Evolutionary conservation across 2,888 invertebrate genomes (phyloP).

Genomic region (Acleris sparsana): DNA sequence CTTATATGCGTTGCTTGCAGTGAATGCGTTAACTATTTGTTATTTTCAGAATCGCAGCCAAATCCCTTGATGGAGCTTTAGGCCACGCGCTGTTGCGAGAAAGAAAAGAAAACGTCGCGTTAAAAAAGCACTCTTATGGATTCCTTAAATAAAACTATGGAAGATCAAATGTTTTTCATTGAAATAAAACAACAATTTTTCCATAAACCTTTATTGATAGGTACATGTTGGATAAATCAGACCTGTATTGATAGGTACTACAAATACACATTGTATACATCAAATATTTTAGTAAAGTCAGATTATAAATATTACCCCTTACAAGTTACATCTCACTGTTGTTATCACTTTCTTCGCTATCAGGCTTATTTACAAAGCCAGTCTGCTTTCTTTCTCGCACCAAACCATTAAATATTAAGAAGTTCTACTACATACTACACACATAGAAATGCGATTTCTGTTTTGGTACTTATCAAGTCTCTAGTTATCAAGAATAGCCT

Average conservation of each 20-base stretch:
- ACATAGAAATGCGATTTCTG: neutral
- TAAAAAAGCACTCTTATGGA: conserved; percentile 80
- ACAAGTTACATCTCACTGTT: conserved; percentile 27
- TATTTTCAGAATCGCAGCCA: conserved; percentile 79
- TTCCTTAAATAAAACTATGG: conserved; percentile 75
- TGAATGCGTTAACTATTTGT: conserved; percentile 9
- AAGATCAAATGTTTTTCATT: conserved; percentile 35
- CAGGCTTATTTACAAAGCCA: conserved; percentile 13
- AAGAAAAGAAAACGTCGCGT: conserved; percentile 56
- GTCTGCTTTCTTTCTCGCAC: neutral
- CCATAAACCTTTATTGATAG: conserved; percentile 39
- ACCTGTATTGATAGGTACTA: too few relatives aligned
- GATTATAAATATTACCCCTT: conserved; percentile 4
- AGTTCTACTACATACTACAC: neutral
- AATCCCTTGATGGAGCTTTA: conserved; percentile 87
- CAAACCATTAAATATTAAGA: neutral
- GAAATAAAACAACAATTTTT: conserved; percentile 36
- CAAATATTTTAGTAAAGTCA: conserved; percentile 1
- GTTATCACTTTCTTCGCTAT: conserved; percentile 32
- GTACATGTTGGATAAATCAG: neutral
- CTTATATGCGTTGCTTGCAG: too few relatives aligned
- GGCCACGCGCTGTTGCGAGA: conserved; percentile 86
- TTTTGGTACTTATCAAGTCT: too few relatives aligned
- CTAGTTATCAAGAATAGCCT: too few relatives aligned
- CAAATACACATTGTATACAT: neutral